Evolutionary conservation across 2,888 invertebrate species (phyloP), one percentile per base, ranked within the genome.

Genomic region (Synergus gifuensis): DNA sequence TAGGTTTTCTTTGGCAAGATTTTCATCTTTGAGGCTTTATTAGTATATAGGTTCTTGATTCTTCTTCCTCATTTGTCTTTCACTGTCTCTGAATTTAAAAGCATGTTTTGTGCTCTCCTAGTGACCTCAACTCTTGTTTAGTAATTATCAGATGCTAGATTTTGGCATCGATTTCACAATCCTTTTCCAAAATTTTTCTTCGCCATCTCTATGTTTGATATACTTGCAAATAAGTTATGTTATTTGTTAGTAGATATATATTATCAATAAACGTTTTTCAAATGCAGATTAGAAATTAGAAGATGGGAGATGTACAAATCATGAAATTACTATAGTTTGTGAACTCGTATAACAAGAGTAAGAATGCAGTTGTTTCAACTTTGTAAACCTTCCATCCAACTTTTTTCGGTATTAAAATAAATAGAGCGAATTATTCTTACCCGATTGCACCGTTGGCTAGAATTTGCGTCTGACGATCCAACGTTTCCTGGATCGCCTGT

Each of bases 361-460:
- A 16, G 8, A 69, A 22, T 46, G 14, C 3, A 67, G 42, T 67
- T 18, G 14, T 40, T 44, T 9, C 16, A 22, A 66, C 2, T 49
- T 28, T 69, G 28, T 69, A 49, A 44, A 28, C 1, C 14, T 67
- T 46, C 22, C 4, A 67, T 46, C 22, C 36, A 49, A 54, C n/a
- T 54, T 73, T 73, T 73, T 54, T 73, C 73, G 28, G 16, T 49
- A 36, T 54, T 73, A 54, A 69, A 28, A 46, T 36, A 49, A 73
- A 73, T 73, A 54, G 11, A 66, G 18, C n/a, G 14, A 18, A 66
- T 73, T 73, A n/a, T 73, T 73, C 95, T 95, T 92, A 97, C 97
- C 97, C 97, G 87, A 97, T 95, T 87, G 95, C 95, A 87, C 97
- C 97, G 92, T 96, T 96, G 87, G 95, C 94, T 88, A 97, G 94